Conservation (phyloP, 2,797 vertebrate species). For the Austrolebias charrua region DNA sequence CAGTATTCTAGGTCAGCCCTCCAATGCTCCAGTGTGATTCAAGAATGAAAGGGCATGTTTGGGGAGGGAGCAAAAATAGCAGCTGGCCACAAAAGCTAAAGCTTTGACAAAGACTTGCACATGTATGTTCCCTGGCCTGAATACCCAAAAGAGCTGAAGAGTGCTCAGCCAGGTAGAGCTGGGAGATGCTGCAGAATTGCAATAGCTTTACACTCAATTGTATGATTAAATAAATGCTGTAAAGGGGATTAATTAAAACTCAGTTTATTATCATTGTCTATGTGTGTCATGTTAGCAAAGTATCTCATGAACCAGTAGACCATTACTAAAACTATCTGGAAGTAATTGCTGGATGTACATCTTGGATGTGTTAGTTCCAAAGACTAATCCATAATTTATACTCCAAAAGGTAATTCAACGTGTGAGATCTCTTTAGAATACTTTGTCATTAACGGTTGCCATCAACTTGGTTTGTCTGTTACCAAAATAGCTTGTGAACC, state of each 20-base stretch:
- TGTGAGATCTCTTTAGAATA: too few species aligned
- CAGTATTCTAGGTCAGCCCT: constrained; percentile 73
- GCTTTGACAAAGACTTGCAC: constrained; percentile 72
- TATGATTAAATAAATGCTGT: background rate
- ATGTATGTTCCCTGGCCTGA: constrained; percentile 67
- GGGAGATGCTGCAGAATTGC: constrained; percentile 10
- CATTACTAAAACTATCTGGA: too few species aligned
- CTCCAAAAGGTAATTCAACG: too few species aligned
- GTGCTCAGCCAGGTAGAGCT: constrained; percentile 38
- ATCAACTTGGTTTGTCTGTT: too few species aligned
- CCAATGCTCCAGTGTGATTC: constrained; percentile 65
- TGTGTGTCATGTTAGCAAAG: too few species aligned
- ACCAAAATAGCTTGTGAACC: too few species aligned
- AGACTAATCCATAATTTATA: too few species aligned
- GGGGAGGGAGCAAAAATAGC: constrained; percentile 71
- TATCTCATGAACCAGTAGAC: too few species aligned
- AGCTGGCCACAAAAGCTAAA: constrained; percentile 62
- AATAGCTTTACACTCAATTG: constrained; percentile 18
- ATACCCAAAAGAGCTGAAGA: constrained; percentile 58
- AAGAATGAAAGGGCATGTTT: constrained; percentile 72
- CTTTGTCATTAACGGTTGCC: too few species aligned
- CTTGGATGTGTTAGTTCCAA: too few species aligned
- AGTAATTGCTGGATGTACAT: too few species aligned
- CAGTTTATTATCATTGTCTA: constrained; percentile 11
- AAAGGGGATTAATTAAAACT: constrained; percentile 23